phyloP scores from a whole-genome alignment of 2,888 invertebrate genomes.

The Drosophila paramelanica region DNA sequence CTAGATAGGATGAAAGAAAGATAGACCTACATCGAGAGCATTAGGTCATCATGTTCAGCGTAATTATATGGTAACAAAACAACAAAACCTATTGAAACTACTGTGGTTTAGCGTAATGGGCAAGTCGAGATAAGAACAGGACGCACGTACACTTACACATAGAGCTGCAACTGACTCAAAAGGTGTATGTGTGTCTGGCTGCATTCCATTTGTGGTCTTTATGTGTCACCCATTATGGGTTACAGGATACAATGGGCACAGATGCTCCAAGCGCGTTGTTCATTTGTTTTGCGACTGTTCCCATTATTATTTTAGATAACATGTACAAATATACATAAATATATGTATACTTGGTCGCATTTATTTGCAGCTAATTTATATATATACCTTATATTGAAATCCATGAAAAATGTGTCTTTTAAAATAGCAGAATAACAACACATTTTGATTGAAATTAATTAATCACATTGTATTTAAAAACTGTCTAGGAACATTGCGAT shows the following conservation, averaged over 20 bases:
- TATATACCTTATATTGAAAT: too few species aligned
- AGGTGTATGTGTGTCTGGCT: constrained; percentile 13
- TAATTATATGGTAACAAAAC: constrained; percentile 72
- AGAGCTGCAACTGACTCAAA: constrained; percentile 42
- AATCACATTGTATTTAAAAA: too few species aligned
- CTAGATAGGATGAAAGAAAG: background rate
- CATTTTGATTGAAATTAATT: background rate
- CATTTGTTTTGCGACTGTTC: constrained; percentile 65
- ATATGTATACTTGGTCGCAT: constrained; percentile 20
- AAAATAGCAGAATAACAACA: too few species aligned
- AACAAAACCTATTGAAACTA: constrained; percentile 68
- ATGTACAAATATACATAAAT: background rate
- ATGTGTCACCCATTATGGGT: constrained; percentile 65
- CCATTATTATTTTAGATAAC: constrained; percentile 55
- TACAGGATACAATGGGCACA: constrained; percentile 22
- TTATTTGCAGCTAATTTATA: constrained; percentile 54
- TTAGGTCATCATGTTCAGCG: constrained; percentile 19
- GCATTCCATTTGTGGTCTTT: constrained; percentile 52
- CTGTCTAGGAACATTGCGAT: background rate
- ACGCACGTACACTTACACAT: background rate
- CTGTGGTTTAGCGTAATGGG: constrained; percentile 56
- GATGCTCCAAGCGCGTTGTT: constrained; percentile 39
- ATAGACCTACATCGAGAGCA: background rate
- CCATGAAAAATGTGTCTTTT: too few species aligned
- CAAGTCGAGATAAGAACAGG: constrained; percentile 49